Evolutionary conservation across 1,140 invertebrate species (phyloP), one percentile per base, ranked within the genome.

Genomic region (Steinernema khuongi): DNA sequence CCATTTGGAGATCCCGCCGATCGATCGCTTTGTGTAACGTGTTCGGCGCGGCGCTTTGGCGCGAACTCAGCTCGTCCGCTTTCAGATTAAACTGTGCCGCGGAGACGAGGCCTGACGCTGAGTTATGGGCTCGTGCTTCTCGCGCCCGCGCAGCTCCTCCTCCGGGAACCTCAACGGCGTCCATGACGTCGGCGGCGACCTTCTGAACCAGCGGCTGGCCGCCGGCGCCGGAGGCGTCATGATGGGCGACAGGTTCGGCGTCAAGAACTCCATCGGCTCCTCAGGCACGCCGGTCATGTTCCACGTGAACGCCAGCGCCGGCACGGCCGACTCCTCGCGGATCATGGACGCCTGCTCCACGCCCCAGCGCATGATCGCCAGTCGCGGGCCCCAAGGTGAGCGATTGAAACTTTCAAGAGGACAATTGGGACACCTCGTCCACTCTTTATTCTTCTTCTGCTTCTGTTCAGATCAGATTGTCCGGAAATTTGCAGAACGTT

Each of bases 41-140:
- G n/a, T n/a, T n/a, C n/a, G n/a, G n/a, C n/a, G n/a, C n/a, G n/a
- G n/a, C n/a, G n/a, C n/a, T n/a, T n/a, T n/a, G n/a, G n/a, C n/a
- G n/a, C n/a, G n/a, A n/a, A n/a, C n/a, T n/a, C n/a, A n/a, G n/a
- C n/a, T n/a, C n/a, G n/a, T 60, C 36, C 36, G 7, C 36, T 41
- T 41, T n/a, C 50, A 60, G 50, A 60, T 60, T 60, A 60, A 41
- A 17, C 50, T 11, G 26, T 22, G 19, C 50, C 26, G 50, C 14
- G 11, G 50, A 60, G 7, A n/a, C 4, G 50, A 60, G 2, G 50
- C 4, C 50, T 41, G 36, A 41, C 7, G 7, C n/a, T n/a, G n/a
- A 41, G 36, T 41, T 60, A 60, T 60, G 50, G 50, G 50, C 50
- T 60, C 50, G 7, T 60, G 50, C 50, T 60, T 60, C 50, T 60